Percentiles rank a stretch among this genome's conserved stretches.
Conservation (phyloP, 1,140 invertebrate genomes). For the Trichonephila clavipes region DNA sequence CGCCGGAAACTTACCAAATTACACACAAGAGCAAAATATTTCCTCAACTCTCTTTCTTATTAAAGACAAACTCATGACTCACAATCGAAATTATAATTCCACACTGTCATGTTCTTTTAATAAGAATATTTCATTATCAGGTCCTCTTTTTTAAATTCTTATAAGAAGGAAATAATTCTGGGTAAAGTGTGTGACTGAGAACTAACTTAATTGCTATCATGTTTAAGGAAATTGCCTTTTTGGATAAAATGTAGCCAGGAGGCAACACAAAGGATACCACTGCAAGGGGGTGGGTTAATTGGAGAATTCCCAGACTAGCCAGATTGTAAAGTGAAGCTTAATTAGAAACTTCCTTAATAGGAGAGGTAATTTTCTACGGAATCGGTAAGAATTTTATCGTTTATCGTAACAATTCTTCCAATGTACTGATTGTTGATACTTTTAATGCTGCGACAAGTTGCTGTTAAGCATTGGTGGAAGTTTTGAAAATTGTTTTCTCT, state of each 20-base stretch:
- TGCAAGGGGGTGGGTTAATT: neutral
- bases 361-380: neutral
- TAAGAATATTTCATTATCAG: conserved; percentile 37
- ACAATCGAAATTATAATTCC: neutral
- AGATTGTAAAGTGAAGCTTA: conserved; percentile 44
- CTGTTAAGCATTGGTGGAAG: neutral
- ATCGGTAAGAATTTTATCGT: neutral
- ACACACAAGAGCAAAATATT: neutral
- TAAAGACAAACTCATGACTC: neutral
- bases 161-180: neutral
- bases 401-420: neutral
- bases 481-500: neutral
- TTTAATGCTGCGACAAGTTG: neutral
- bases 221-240: conserved; percentile 39
- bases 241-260: conserved; percentile 29
- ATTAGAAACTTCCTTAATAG: conserved; percentile 34
- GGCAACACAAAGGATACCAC: neutral
- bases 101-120: neutral
- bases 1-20: neutral
- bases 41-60: neutral
- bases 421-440: conserved; percentile 13
- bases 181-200: neutral
- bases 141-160: neutral
- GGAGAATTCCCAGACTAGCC: conserved; percentile 30
- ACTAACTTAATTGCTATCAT: conserved; percentile 3